Base-by-base conservation (phyloP, 2,113 vertebrate genomes). In the Hyperoodon ampullatus region DNA sequence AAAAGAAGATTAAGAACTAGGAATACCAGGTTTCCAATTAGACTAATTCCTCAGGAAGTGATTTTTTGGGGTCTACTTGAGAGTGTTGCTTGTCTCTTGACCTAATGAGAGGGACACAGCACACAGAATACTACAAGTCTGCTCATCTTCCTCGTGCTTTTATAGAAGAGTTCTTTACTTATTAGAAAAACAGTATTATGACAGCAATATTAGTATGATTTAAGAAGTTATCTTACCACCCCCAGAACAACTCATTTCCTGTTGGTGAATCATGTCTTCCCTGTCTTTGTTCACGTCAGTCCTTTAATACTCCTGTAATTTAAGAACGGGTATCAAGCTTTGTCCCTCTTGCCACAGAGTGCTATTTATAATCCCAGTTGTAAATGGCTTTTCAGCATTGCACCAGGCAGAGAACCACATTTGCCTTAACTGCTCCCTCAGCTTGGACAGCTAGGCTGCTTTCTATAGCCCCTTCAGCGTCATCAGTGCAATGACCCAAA, bases 401-500 rank as follows among this genome's bases (percentile, higher is more conserved):
- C 9, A 2, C 55, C 55, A 0, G 81, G 47, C 16, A 6, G 68
- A 35, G 53, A 9, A 1, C 66, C 6, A 0, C 0, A 0, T 6
- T 3, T 18, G 19, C 18, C 44, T 23, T 6, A 1, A 21, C 44
- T 21, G 9, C 23, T 15, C 9, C 2, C 23, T 71, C 0, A 0
- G 66, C 58, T 3, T 28, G 72, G 72, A 16, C 66, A 28, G 28
- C 1, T 0, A 16, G 84, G 39, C 7, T 8, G 35, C 39, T 53
- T 3, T 14, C 28, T 6, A 28, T 7, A 1, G 85, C 1, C 33
- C 55, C 28, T 18, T 23, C 18, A 11, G 19, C 2, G 3, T 50
- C 1, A 2, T 58, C 33, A 35, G 77, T n/a, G n/a, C 9, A 8
- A 1, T 0, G 35, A 11, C 3, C 42, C 0, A 2, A 1, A 28